Base-by-base conservation (phyloP, 2,113 vertebrate species). In the Rhodinocichla rosea region DNA sequence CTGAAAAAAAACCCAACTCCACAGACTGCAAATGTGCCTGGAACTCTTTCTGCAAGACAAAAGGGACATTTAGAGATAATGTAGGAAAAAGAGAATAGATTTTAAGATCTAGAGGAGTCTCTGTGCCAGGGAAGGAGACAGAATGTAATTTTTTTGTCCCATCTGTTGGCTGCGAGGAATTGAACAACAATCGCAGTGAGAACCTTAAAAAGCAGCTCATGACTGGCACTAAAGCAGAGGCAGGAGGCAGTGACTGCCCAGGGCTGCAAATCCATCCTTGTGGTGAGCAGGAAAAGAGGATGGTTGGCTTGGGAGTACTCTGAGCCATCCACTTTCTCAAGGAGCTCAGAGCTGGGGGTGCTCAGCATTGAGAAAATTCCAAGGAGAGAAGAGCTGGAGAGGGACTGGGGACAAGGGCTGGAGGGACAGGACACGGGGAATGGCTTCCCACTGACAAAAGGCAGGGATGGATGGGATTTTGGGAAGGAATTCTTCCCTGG, bases 1-100 rank as follows among this genome's bases (percentile, higher is more conserved):
- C 45, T 50, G 23, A 15, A 57, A 81, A 62, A 78, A 87, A 37
- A 9, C 2, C 10, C 63, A 69, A 47, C 27, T 63, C 77, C 4
- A 13, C 69, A 89, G 96, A 76, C 74, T 62, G 62, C 80, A 82
- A 60, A 91, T 82, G 65, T 91, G 81, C 69, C 87, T 93, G 90
- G 74, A 94, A 95, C 56, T 50, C 37, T 83, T 88, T 82, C 79
- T 53, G 70, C 85, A 79, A 97, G 90, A 92, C 88, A 94, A 95
- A 96, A 86, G 90, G 70, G 90, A 91, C 78, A 76, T 93, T 95
- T 79, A 90, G 68, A 95, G 92, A 90, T 85, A 93, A 91, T 73
- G 65, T 26, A 82, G 84, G 62, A 55, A 79, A 91, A 86, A 19
- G 84, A 88, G 33, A 85, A 87, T 56, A 62, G 84, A n/a, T 71